phyloP scores from a whole-genome alignment of 1,140 invertebrate genomes.

The Tyrophagus putrescentiae region DNA sequence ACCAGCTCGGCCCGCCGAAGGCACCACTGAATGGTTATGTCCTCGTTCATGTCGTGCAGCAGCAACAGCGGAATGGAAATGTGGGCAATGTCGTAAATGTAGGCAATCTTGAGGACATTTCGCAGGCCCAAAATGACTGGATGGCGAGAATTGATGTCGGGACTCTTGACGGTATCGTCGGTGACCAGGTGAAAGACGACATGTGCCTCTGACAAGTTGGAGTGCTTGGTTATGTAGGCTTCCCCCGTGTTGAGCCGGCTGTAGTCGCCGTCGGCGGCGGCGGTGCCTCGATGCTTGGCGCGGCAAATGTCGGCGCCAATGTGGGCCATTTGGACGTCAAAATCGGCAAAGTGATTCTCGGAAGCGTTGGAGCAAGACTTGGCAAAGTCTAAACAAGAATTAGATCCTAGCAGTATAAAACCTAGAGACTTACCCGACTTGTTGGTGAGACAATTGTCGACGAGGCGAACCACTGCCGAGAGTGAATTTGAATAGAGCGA shows the following conservation, averaged over 20 bases:
- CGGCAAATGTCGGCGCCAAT: constrained; percentile 39
- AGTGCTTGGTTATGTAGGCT: constrained; percentile 85
- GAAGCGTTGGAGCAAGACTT: constrained; percentile 40
- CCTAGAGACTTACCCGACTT: constrained; percentile 47
- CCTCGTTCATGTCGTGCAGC: constrained; percentile 51
- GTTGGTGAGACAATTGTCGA: constrained; percentile 55
- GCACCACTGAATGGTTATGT: constrained; percentile 94
- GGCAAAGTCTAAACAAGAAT: constrained; percentile 35
- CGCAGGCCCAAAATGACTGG: constrained; percentile 76
- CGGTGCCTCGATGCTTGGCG: background rate
- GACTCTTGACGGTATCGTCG: constrained; percentile 45
- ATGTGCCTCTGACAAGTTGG: constrained; percentile 84
- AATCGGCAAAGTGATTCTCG: constrained; percentile 75
- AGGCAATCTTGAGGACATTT: constrained; percentile 85
- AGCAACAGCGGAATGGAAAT: constrained; percentile 82
- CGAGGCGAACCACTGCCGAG: constrained; percentile 67
- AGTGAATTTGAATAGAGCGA: constrained; percentile 81
- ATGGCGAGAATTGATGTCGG: constrained; percentile 87
- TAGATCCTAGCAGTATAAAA: background rate
- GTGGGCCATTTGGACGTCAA: constrained; percentile 68
- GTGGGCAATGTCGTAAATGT: constrained; percentile 78
- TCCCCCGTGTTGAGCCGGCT: constrained; percentile 55
- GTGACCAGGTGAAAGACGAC: constrained; percentile 85
- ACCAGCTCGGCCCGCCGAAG: constrained; percentile 84
- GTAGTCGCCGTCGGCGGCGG: background rate